Conservation (phyloP, 2,888 invertebrate genomes). For the Cyaniris semiargus region DNA sequence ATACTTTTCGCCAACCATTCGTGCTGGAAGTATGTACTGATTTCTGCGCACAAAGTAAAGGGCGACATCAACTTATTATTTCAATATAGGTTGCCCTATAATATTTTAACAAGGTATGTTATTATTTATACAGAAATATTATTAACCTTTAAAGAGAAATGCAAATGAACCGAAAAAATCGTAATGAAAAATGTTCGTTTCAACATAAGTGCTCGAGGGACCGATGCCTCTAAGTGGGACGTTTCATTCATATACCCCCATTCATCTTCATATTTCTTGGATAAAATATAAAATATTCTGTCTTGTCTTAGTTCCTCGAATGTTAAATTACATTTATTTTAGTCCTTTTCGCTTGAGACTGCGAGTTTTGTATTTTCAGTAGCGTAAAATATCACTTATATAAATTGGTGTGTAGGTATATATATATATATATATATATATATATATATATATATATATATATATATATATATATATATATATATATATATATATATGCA, state of each 20-base stretch:
- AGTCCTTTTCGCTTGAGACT: neutral
- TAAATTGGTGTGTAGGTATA: neutral
- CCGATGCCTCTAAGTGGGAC: slow-evolving; percentile 18
- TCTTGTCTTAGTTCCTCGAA: slow-evolving; percentile 28
- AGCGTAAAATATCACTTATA: neutral
- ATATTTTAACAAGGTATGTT: neutral
- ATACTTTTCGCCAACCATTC: too few species aligned
- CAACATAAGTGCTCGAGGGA: slow-evolving; percentile 11
- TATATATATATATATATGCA: too few species aligned
- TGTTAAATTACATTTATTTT: slow-evolving; percentile 15
- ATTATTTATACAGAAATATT: neutral
- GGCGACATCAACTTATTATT: neutral
- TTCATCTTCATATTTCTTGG: slow-evolving; percentile 39
- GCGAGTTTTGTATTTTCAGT: neutral
- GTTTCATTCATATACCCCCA: slow-evolving; percentile 39
- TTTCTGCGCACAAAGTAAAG: neutral
- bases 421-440: too few species aligned
- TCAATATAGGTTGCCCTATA: neutral
- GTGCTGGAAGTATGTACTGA: too few species aligned
- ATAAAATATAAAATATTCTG: slow-evolving; percentile 33
- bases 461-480: too few species aligned
- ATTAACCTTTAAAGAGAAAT: neutral
- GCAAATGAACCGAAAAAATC: slow-evolving; percentile 10
- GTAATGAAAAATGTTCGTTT: slow-evolving; percentile 17
- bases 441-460: too few species aligned